A percentile compares a stretch with the other conserved stretches of the same genome.
Conservation (phyloP, 2,888 invertebrate species). For the Drosophila buzzatii region DNA sequence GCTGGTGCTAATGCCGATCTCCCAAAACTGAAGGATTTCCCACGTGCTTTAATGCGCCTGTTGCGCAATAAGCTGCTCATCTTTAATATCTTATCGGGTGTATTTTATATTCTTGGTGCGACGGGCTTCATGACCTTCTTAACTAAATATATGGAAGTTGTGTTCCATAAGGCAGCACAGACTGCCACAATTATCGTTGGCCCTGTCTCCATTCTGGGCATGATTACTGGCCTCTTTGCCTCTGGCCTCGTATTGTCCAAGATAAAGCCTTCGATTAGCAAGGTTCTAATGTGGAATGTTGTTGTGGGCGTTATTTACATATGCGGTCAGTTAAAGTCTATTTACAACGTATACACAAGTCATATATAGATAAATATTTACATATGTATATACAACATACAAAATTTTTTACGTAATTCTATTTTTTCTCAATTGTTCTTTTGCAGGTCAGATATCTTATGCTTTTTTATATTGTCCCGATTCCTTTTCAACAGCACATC, state of each 20-base stretch:
- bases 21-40: constrained; percentile 86
- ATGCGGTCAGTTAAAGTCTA: constrained; percentile 20
- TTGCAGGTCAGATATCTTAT: constrained; percentile 86
- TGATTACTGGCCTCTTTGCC: constrained; percentile 87
- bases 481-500: constrained; percentile 70
- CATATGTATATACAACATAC: too few relatives aligned
- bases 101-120: constrained; percentile 88
- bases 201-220: constrained; percentile 87
- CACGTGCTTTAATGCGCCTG: constrained; percentile 87
- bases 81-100: constrained; percentile 88
- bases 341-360: too few relatives aligned
- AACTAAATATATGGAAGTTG: constrained; percentile 91
- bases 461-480: constrained; percentile 87
- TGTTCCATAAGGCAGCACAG: constrained; percentile 89
- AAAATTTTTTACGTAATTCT: too few relatives aligned
- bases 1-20: constrained; percentile 74
- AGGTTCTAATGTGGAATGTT: constrained; percentile 88
- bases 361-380: not conserved
- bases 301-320: constrained; percentile 87
- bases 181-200: constrained; percentile 89
- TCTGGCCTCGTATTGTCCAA: constrained; percentile 88
- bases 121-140: constrained; percentile 90
- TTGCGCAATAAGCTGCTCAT: constrained; percentile 89
- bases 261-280: constrained; percentile 87
- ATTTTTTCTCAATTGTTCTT: not conserved